Evolutionary conservation across 23 tunicate species (phyloP), one percentile per base, ranked within the genome.

Genomic region (Botrylloides violaceus): DNA sequence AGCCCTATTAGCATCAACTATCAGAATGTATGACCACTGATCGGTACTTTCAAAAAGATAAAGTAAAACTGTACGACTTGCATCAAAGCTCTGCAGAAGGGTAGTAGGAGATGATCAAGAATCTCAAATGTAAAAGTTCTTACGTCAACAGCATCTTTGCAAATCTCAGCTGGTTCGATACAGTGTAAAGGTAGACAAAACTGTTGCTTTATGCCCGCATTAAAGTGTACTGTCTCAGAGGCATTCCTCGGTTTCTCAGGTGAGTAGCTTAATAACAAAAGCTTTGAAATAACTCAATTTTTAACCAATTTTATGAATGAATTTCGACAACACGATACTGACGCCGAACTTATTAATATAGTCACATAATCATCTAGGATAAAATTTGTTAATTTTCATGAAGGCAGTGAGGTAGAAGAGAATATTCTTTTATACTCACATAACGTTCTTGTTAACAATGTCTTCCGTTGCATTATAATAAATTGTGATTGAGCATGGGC

Each of bases 141-240:
- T 2, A 68, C 74, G 37, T 68, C 74, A 4, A 68, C 74, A 23
- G 12, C 37, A 4, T 0, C 0, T 28, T 39, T 43, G 61, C 49
- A 23, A 23, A 68, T 25, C 26, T 68, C 37, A 38, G 56, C 74
- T 28, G 98, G 98, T 36, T 84, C 35, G 34, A 92, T 80, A 2
- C 82, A 55, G 58, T 92, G 98, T 20, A 55, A 58, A 20, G 92
- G 82, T 15, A 76, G 30, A 77, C 98, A 92, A 75, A 92, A 92
- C 49, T 92, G 98, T 49, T 92, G 98, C 49, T 92, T 84, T 28
- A 77, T 65, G 32, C 98, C 98, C 19, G 98, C 65, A 50, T 65
- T 80, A 61, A 50, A 92, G 25, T 84, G 86, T 23, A 77, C 82
- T 43, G 80, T 77, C 62, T 84, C 98, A 28, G 86, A 66, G 25